Evolutionary conservation across 1,140 invertebrate species (phyloP).

Genomic region (Pseudomyrmex cubaensis): DNA sequence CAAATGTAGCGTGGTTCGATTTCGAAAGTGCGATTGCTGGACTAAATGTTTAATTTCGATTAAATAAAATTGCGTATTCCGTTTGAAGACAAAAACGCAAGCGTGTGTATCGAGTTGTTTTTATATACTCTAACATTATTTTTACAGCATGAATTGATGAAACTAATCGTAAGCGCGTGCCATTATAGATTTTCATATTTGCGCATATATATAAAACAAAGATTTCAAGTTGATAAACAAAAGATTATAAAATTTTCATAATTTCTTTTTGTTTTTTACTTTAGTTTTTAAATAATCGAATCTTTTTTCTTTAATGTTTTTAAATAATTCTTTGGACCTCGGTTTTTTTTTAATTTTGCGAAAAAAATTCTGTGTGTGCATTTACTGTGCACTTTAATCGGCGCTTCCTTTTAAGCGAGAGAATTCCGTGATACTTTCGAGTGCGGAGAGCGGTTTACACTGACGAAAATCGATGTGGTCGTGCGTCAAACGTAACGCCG

Average conservation of each 20-base stretch:
- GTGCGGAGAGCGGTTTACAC: neutral
- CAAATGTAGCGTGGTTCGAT: slow-evolving; percentile 45
- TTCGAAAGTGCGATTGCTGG: slow-evolving; percentile 15
- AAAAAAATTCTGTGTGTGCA: neutral
- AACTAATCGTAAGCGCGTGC: too few relatives aligned
- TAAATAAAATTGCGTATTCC: slow-evolving; percentile 9
- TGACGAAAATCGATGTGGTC: slow-evolving; percentile 43
- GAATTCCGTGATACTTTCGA: slow-evolving; percentile 10
- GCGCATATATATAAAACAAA: too few relatives aligned
- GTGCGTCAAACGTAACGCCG: slow-evolving; percentile 44
- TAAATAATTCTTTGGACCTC: neutral
- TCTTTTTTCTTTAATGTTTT: too few relatives aligned
- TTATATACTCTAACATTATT: neutral
- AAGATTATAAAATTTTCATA: too few relatives aligned
- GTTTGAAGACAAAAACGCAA: neutral
- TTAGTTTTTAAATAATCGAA: too few relatives aligned
- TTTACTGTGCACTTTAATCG: neutral
- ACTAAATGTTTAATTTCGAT: slow-evolving; percentile 44
- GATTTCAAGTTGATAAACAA: too few relatives aligned
- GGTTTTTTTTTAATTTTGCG: neutral
- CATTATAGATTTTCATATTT: too few relatives aligned
- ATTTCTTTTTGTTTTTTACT: too few relatives aligned
- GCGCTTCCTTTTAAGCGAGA: neutral
- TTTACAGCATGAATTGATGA: slow-evolving; percentile 16
- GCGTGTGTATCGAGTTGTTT: neutral